These are phyloP conservation scores for Brachionus paranguensis DNA, from an alignment of 1,140 invertebrate species.

Conservation along the genomic window DNA sequence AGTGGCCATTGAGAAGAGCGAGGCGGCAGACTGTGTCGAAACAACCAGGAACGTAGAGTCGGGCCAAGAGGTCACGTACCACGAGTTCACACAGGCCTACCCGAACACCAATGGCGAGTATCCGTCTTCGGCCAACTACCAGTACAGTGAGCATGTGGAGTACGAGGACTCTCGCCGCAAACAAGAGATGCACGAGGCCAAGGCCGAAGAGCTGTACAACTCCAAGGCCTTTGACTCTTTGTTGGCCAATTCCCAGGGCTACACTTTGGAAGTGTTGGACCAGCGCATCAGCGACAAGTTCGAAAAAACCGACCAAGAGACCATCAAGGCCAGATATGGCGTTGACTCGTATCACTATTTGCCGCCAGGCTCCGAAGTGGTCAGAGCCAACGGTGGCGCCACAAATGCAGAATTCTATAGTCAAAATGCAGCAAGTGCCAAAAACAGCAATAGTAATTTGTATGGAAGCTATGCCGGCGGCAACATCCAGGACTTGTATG, in stretches of 20 bases:
- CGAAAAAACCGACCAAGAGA: slow-evolving; percentile 38
- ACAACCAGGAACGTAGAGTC: slow-evolving; percentile 19
- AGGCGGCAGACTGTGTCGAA: slow-evolving; percentile 19
- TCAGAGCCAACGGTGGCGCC: background rate
- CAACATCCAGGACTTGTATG: slow-evolving; percentile 7
- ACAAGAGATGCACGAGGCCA: background rate
- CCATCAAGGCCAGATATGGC: slow-evolving; percentile 7
- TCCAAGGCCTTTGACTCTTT: slow-evolving; percentile 17
- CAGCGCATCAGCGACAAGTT: slow-evolving; percentile 32
- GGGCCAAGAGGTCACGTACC: slow-evolving; percentile 32
- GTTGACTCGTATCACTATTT: slow-evolving; percentile 33
- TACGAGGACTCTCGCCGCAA: slow-evolving; percentile 1
- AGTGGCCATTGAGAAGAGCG: slow-evolving; percentile 24
- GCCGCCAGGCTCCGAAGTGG: background rate
- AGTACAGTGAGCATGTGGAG: slow-evolving; percentile 10
- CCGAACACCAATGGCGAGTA: background rate
- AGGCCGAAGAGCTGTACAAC: background rate
- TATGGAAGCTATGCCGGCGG: background rate
- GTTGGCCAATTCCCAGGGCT: slow-evolving; percentile 15
- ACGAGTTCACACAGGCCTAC: slow-evolving; percentile 27
- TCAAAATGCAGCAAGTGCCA: background rate
- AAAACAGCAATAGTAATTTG: slow-evolving; percentile 18
- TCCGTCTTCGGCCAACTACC: background rate
- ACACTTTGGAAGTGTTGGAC: slow-evolving; percentile 34
- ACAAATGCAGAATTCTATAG: background rate